A percentile compares a stretch with the other conserved stretches of the same genome.
These are phyloP conservation scores for Hetaerina americana DNA, from an alignment of 1,140 invertebrate species.

Conservation along the genomic window DNA sequence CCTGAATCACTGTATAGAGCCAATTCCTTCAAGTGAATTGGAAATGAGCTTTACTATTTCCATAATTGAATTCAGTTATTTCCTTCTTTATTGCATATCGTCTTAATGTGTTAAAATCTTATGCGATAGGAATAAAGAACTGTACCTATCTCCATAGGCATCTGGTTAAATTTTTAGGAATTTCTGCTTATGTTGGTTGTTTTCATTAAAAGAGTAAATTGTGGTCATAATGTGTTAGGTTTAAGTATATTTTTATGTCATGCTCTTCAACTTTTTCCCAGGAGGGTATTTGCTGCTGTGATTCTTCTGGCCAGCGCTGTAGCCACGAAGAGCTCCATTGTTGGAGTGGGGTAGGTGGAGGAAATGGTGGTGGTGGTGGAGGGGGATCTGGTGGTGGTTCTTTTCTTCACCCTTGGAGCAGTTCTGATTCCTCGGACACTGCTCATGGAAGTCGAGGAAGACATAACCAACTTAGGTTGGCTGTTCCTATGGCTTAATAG, in stretches of 20 bases:
- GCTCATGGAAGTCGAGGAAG: background rate
- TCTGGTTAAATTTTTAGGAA: background rate
- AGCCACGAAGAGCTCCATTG: constrained; percentile 29
- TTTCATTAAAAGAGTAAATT: background rate
- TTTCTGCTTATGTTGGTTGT: background rate
- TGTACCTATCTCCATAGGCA: too few relatives aligned
- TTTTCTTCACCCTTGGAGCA: constrained; percentile 27
- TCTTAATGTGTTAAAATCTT: too few relatives aligned
- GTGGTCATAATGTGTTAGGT: constrained; percentile 22
- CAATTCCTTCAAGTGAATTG: too few relatives aligned
- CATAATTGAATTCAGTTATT: too few relatives aligned
- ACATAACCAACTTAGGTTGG: constrained; percentile 18
- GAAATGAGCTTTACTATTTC: too few relatives aligned
- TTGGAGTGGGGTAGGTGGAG: background rate
- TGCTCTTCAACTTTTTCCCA: constrained; percentile 1
- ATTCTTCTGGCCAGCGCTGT: constrained; percentile 7
- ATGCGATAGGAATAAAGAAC: too few relatives aligned
- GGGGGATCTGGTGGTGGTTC: background rate
- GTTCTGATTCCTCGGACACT: constrained; percentile 24
- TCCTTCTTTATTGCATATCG: too few relatives aligned
- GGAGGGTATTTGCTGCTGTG: constrained; percentile 3
- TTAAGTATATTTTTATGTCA: constrained; percentile 26
- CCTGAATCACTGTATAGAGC: too few relatives aligned
- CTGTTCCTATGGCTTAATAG: too few relatives aligned
- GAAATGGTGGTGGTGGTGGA: background rate